Base-by-base conservation (phyloP, 2,888 invertebrate species). In the Apotomis betuletana region DNA sequence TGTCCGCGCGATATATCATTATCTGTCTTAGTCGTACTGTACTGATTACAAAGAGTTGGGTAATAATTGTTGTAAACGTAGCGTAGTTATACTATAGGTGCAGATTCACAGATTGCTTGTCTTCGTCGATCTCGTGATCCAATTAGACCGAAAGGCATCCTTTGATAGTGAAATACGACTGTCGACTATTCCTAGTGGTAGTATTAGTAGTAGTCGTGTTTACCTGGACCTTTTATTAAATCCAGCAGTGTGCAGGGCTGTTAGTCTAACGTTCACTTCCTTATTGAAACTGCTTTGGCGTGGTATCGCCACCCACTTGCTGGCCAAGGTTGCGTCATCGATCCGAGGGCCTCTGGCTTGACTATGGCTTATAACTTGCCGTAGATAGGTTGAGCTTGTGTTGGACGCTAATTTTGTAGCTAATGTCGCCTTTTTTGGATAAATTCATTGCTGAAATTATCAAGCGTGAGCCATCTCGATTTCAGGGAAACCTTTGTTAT, bases 261-360 rank as follows among this genome's bases (percentile, higher is more conserved):
- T 75, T 79, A 77, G 76, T 76, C 76, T 73, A 67, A 69, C 57
- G 74, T 54, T 61, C 75, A 76, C 76, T 83, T 84, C 84, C 82
- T 82, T 79, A 70, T 77, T 72, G 51, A 61, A 72, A 65, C 63
- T 67, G 67, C 65, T 75, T 70, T 75, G 60, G 69, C 71, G 59
- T 70, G 63, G 67, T 73, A 74, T 79, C 87, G 86, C 88, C 87
- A 83, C 86, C 87, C 77, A 80, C 79, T 73, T 75, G 55, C 73
- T 76, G 75, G 74, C 80, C 86, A 86, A 88, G 87, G 86, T 85
- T 86, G 81, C 85, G 82, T 81, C 87, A 86, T 88, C 85, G 86
- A 87, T 87, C 83, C 78, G 80, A 81, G 81, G 83, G 80, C 81
- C 81, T 75, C 77, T 72, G 69, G 67, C 51, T 75, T 73, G 70